A percentile compares a stretch with the other conserved stretches of the same genome.
These are phyloP conservation scores for Plecturocebus donacophilus DNA, from an alignment of 2,113 vertebrate genomes.

Conservation along the genomic window DNA sequence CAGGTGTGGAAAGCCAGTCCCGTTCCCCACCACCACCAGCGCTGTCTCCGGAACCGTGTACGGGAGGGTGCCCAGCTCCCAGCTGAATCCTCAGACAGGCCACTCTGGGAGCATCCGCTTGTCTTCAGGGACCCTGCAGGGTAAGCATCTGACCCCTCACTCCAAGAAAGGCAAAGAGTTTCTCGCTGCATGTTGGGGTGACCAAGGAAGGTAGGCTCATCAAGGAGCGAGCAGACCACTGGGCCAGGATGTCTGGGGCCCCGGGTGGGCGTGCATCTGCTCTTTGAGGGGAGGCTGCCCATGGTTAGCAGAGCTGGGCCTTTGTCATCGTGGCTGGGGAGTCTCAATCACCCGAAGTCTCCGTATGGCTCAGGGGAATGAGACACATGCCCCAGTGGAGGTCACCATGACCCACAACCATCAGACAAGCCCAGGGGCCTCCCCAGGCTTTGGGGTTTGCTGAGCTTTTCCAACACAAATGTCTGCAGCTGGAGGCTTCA, in stretches of 20 bases:
- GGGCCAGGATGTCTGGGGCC: too few species aligned
- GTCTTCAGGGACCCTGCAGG: background rate
- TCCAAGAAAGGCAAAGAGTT: background rate
- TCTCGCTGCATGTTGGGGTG: background rate
- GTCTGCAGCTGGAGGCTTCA: background rate
- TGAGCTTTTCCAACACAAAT: background rate
- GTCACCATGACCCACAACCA: background rate
- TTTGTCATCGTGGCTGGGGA: background rate
- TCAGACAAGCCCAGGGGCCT: background rate
- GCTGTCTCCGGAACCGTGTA: background rate
- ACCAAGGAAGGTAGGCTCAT: background rate
- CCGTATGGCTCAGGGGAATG: fast-evolving
- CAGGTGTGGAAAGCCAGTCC: too few species aligned
- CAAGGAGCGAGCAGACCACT: background rate
- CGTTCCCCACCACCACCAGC: background rate
- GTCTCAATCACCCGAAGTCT: too few species aligned
- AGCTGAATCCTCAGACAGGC: background rate
- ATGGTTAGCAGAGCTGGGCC: fast-evolving
- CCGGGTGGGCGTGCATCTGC: fast-evolving
- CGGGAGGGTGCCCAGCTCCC: background rate
- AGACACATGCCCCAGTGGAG: fast-evolving
- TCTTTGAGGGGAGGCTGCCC: too few species aligned
- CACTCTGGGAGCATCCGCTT: fast-evolving
- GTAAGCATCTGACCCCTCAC: too few species aligned
- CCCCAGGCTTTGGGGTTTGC: too few species aligned